Conservation (phyloP, 2,113 vertebrate species). For the Formicarius rufipectus region DNA sequence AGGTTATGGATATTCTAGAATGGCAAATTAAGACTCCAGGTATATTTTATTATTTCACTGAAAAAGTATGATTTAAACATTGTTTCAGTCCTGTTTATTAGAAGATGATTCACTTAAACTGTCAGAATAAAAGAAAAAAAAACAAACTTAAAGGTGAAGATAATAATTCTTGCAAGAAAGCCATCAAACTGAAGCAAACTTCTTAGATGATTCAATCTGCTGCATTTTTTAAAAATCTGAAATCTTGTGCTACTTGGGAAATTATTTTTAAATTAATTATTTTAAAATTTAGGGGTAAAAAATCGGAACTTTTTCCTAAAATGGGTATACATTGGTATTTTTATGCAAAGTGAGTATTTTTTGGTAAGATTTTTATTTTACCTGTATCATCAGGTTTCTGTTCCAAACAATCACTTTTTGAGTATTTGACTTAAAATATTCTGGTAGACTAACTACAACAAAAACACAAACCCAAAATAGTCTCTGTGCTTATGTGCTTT, state of each 20-base stretch:
- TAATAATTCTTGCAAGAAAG: neutral
- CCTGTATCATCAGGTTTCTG: neutral
- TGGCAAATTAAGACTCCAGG: neutral
- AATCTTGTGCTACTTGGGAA: neutral
- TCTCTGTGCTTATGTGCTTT: constrained; percentile 31
- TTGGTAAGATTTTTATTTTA: neutral
- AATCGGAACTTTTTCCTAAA: neutral
- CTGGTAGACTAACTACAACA: neutral
- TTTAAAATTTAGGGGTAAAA: neutral
- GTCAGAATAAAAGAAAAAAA: neutral
- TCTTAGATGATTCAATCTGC: neutral
- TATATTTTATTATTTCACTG: neutral
- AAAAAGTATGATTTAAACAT: neutral
- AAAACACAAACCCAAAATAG: neutral
- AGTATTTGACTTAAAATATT: neutral
- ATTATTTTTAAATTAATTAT: neutral
- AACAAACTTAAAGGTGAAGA: neutral
- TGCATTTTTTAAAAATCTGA: neutral
- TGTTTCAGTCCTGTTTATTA: neutral
- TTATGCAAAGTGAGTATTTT: neutral
- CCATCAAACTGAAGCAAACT: neutral
- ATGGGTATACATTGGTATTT: neutral
- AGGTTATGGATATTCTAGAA: neutral
- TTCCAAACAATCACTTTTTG: neutral
- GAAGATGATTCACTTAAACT: neutral